Conservation (phyloP, 2,113 vertebrate genomes). For the Vombatus ursinus region DNA sequence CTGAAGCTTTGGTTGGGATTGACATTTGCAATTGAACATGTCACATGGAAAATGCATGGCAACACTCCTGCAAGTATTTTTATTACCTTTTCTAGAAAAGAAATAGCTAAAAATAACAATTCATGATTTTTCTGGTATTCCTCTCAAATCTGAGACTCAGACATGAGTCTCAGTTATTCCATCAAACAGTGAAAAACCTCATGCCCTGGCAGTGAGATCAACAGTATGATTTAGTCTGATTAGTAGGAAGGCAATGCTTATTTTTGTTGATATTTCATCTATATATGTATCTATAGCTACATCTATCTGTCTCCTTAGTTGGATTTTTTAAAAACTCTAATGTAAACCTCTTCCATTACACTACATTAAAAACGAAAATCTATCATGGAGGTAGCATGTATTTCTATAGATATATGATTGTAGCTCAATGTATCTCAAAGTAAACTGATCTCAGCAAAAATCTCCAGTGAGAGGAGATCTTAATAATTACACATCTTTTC, state of each 20-base stretch:
- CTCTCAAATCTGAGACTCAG: constrained; percentile 25
- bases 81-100: constrained; percentile 57
- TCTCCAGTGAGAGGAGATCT: constrained; percentile 52
- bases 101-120: constrained; percentile 21
- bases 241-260: not conserved
- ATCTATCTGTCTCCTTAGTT: constrained; percentile 31
- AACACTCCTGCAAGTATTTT: constrained; percentile 39
- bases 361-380: constrained; percentile 21
- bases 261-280: constrained; percentile 27
- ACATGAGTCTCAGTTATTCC: constrained; percentile 2
- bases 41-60: constrained; percentile 22
- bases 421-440: constrained; percentile 43
- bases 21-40: constrained; percentile 16
- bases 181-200: not conserved
- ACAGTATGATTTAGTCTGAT: constrained; percentile 36
- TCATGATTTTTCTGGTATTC: not conserved
- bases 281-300: not conserved
- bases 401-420: not conserved
- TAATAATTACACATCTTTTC: constrained; percentile 71
- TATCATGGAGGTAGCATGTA: not conserved
- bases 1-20: constrained; percentile 12
- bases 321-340: constrained; percentile 33
- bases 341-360: constrained; percentile 5
- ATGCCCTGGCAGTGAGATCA: not conserved
- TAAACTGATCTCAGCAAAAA: constrained; percentile 60